These are phyloP conservation scores for Lophotis ruficrista DNA, from an alignment of 2,113 vertebrate species.

Conservation along the genomic window DNA sequence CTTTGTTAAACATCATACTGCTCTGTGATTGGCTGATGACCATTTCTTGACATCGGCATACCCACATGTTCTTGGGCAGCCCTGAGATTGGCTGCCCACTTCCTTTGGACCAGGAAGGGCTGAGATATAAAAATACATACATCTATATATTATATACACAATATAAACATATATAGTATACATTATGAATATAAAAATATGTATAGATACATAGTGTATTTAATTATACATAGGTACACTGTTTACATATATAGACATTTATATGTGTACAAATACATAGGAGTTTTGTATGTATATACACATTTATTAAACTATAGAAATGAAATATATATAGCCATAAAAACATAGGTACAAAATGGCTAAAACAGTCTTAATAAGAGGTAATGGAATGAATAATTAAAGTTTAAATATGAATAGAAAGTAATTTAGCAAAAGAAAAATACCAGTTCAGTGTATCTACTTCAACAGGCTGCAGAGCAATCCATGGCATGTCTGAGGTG, in stretches of 20 bases:
- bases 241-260: background rate
- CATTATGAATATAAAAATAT: background rate
- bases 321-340: background rate
- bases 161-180: background rate
- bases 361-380: background rate
- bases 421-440: background rate
- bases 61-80: background rate
- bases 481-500: background rate
- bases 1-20: background rate
- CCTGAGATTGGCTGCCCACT: background rate
- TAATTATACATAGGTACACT: background rate
- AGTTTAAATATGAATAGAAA: background rate
- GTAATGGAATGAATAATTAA: background rate
- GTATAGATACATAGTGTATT: background rate
- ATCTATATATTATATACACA: background rate
- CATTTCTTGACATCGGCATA: background rate
- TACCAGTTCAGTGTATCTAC: too few species aligned
- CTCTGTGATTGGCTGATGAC: background rate
- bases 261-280: too few species aligned
- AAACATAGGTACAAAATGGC: background rate
- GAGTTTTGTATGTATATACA: background rate
- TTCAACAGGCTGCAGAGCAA: background rate
- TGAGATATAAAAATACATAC: background rate
- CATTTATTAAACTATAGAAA: background rate
- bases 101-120: background rate